Percentiles rank a stretch among this genome's conserved stretches.
These are phyloP conservation scores for Steatornis caripensis DNA, from an alignment of 2,113 vertebrate genomes.

Conservation along the genomic window DNA sequence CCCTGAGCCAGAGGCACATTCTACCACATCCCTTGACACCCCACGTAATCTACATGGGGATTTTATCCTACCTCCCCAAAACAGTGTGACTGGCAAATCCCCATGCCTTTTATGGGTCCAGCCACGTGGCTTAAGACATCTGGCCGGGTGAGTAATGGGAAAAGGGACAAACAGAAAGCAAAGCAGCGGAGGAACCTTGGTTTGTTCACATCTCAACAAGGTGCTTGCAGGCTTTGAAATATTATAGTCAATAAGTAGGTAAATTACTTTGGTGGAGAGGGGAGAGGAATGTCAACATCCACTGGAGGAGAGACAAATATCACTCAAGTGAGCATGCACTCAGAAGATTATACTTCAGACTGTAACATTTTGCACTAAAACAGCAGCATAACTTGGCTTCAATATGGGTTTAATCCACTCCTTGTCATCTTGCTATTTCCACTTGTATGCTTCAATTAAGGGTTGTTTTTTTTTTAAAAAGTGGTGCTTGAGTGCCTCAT, in stretches of 20 bases:
- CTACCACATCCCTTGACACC: not conserved
- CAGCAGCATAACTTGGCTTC: not conserved
- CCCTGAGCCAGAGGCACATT: not conserved
- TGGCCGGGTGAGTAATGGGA: not conserved
- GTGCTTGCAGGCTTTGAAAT: not conserved
- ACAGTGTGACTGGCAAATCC: not conserved
- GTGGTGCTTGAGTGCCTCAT: not conserved
- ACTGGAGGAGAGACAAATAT: not conserved
- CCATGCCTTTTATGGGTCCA: not conserved
- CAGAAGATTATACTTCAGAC: not conserved
- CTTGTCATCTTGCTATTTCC: not conserved
- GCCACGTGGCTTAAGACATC: not conserved
- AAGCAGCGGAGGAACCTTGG: not conserved
- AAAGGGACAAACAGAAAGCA: not conserved
- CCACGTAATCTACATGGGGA: rapidly evolving
- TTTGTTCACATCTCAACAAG: not conserved
- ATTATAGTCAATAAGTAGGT: not conserved
- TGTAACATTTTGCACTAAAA: not conserved
- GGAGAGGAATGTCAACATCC: not conserved
- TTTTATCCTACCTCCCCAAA: not conserved
- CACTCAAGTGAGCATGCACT: not conserved
- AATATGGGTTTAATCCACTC: not conserved
- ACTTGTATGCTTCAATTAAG: not conserved
- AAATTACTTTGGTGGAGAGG: not conserved
- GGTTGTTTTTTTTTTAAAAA: not conserved